Base-by-base conservation (phyloP, 2,113 vertebrate genomes). In the Nycticebus coucang region DNA sequence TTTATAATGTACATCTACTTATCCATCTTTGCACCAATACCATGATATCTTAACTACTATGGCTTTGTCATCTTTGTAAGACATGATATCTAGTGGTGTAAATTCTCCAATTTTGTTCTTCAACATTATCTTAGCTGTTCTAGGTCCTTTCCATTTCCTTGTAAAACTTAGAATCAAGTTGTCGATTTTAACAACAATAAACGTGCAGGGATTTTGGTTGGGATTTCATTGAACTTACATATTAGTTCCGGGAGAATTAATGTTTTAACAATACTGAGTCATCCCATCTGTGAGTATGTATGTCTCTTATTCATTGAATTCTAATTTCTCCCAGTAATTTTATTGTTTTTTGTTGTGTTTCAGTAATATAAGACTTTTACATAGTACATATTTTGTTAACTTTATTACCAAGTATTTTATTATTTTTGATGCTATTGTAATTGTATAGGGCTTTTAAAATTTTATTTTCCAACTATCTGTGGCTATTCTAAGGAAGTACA, bases 151-250 rank as follows among this genome's bases (percentile, higher is more conserved):
- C 35, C 18, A 50, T 87, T 82, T 96, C 41, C 12, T 89, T 89
- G 7, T 53, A 81, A 95, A 91, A 75, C 83, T 93, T 74, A 94
- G 55, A 91, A 53, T 62, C 72, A 94, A 74, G 22, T 77, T 59
- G 24, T 41, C 28, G 37, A 14, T 66, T 94, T 86, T 37, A 93
- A 69, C 41, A 78, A 85, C 37, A 37, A 82, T 57, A 68, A 93
- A 75, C 18, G 84, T 96, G 86, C 45, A 71, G 72, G 60, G 45
- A 87, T 66, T 92, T 88, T 95, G 35, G 50, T 11, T 92, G 80
- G 15, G 45, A 60, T 68, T 87, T 94, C 78, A 18, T 13, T 79
- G 59, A 88, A 62, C 0, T 93, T 89, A 64, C 28, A 3, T 50
- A 55, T 59, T 5, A 92, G 18, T 72, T 82, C 33, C 45, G n/a